Evolutionary conservation across 2,797 vertebrate genomes (phyloP), one percentile per base, ranked within the genome.

Genomic region (Platalea minor): DNA sequence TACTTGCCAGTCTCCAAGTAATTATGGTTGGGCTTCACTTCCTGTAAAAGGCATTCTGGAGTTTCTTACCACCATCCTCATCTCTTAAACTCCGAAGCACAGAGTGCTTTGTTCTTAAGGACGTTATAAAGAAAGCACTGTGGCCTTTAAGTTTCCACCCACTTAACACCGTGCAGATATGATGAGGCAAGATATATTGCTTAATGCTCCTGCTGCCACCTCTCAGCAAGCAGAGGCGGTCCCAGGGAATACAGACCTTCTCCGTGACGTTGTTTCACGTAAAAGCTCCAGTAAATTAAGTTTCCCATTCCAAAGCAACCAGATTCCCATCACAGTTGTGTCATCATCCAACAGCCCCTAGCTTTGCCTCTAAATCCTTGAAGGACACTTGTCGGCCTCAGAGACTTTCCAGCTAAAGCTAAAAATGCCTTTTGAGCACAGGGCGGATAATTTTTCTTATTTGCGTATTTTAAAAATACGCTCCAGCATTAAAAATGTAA

Each of bases 221-320:
- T 15, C 76, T 61, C 43, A 78, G 61, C 61, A 86, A 37, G 33
- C 1, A 5, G 81, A 77, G 17, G 37, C 2, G 5, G 31, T 87
- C 43, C 29, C 41, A 76, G 51, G 70, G 46, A 95, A 69, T 6
- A 72, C 9, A 6, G 3, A 59, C 53, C 56, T 65, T 31, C 46
- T 64, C 68, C 0, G 0, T 18, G 39, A 89, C 0, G 0, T 37
- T 63, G 21, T 73, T 79, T 74, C 68, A 83, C 0, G 0, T 19
- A 74, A 74, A 85, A 82, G 31, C 59, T 82, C 48, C 84, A 59
- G 29, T 67, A 93, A 85, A 93, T 59, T 64, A 77, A 63, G 63
- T 37, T 81, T 60, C 50, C 37, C 24, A 43, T 60, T 85, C 64
- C 7, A 5, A 59, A 77, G 73, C 4, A 2, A 85, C 21, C 72